phyloP scores from a whole-genome alignment of 2,888 invertebrate species.

The Nycteola revayana region DNA sequence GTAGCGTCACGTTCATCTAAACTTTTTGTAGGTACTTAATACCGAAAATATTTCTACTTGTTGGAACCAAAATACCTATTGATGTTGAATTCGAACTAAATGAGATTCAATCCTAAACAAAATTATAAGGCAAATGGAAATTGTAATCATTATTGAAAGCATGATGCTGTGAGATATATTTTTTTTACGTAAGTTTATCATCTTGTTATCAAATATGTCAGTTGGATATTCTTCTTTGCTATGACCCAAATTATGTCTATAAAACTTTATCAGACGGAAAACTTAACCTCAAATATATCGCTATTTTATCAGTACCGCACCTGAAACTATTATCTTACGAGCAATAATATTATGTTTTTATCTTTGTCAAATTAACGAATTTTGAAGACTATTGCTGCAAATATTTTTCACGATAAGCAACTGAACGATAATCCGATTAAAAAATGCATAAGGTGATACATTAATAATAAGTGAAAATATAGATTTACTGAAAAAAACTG shows the following conservation, averaged over 20 bases:
- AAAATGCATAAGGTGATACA: neutral
- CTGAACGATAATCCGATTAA: too few species aligned
- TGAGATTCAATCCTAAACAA: too few species aligned
- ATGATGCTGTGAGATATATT: too few species aligned
- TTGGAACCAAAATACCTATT: too few species aligned
- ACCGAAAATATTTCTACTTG: too few species aligned
- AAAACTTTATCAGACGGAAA: conserved; percentile 22
- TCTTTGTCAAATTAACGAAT: conserved; percentile 18
- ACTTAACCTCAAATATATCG: conserved; percentile 24
- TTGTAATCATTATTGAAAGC: too few species aligned
- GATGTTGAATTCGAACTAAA: too few species aligned
- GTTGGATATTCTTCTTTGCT: conserved; percentile 7
- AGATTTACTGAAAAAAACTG: too few species aligned
- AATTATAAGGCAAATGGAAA: too few species aligned
- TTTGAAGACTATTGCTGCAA: conserved; percentile 5
- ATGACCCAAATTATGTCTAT: conserved; percentile 22
- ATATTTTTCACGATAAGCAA: neutral
- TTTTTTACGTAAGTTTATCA: too few species aligned
- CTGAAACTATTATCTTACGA: conserved; percentile 26
- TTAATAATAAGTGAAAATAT: too few species aligned
- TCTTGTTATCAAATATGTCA: neutral
- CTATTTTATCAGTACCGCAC: conserved; percentile 28
- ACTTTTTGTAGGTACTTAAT: too few species aligned
- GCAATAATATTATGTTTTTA: conserved; percentile 25
- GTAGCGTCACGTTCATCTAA: conserved; percentile 9